phyloP scores from a whole-genome alignment of 2,113 vertebrate genomes.

The Tor tambroides region DNA sequence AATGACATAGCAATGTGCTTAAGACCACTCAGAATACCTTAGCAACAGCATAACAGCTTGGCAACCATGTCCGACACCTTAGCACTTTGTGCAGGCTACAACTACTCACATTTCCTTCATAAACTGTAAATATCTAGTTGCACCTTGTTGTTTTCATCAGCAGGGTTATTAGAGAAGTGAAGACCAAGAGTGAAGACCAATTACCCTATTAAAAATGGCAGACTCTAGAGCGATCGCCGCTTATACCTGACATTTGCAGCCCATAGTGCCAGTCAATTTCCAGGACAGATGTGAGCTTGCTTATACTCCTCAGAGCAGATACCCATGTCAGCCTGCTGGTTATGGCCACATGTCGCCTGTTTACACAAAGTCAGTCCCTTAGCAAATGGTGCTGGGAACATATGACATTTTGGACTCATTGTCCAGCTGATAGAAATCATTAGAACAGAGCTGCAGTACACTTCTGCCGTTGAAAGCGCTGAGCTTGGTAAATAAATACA shows the following conservation, averaged over 20 bases:
- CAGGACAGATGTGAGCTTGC: slow-evolving; percentile 47
- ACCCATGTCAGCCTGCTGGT: slow-evolving; percentile 26
- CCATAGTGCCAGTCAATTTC: slow-evolving; percentile 24
- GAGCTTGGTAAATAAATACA: slow-evolving; percentile 23
- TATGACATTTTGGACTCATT: slow-evolving; percentile 55
- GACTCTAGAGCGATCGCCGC: neutral
- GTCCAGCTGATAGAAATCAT: slow-evolving; percentile 34
- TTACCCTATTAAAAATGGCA: slow-evolving; percentile 36
- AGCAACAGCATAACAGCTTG: neutral
- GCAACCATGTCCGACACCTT: neutral
- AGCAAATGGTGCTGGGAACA: slow-evolving; percentile 50
- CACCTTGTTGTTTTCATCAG: neutral
- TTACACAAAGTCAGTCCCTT: slow-evolving; percentile 27
- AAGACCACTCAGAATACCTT: neutral
- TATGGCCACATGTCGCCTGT: slow-evolving; percentile 32
- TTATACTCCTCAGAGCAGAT: slow-evolving; percentile 39
- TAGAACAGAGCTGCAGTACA: slow-evolving; percentile 5
- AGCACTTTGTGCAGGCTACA: neutral
- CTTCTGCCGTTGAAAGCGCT: neutral
- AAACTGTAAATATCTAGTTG: neutral
- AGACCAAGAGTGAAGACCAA: slow-evolving; percentile 16
- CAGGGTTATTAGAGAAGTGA: slow-evolving; percentile 19
- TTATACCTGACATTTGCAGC: slow-evolving; percentile 47
- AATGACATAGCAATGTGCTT: neutral
- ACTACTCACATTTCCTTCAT: neutral